Percentiles rank a stretch among this genome's conserved stretches.
Evolutionary conservation across 23 tunicate species (phyloP).

Genomic region (Halocynthia aurantium): DNA sequence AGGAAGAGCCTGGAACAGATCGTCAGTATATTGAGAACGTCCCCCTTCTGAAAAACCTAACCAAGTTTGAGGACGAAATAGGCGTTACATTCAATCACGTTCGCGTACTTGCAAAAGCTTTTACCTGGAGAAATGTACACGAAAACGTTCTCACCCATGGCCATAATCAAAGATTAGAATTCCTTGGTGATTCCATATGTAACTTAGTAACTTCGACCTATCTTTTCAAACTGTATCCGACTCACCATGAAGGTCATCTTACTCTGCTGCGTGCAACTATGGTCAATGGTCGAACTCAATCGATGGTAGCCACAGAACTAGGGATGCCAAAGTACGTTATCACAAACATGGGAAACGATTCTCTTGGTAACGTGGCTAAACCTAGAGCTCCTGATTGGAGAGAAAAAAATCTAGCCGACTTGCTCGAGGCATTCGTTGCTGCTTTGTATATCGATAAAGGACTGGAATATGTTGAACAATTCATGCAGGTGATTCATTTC

Average conservation of each 20-base stretch:
- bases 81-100: slow-evolving; percentile 88
- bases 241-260: slow-evolving; percentile 98
- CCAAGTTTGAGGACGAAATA: slow-evolving; percentile 76
- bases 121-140: slow-evolving; percentile 89
- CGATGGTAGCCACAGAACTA: slow-evolving; percentile 84
- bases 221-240: slow-evolving; percentile 81
- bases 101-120: slow-evolving; percentile 82
- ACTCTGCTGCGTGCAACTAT: slow-evolving; percentile 85
- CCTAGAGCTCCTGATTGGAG: slow-evolving; percentile 75
- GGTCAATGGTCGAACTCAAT: slow-evolving; percentile 91
- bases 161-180: slow-evolving; percentile 93
- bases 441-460: slow-evolving; percentile 86
- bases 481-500: slow-evolving; percentile 46
- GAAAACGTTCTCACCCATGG: slow-evolving; percentile 85
- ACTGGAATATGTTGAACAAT: slow-evolving; percentile 63
- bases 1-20: slow-evolving; percentile 76
- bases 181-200: slow-evolving; percentile 93
- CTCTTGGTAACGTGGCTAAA: slow-evolving; percentile 13
- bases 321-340: slow-evolving; percentile 82
- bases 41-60: slow-evolving; percentile 62
- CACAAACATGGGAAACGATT: slow-evolving; percentile 13
- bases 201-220: slow-evolving; percentile 85
- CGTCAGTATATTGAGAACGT: slow-evolving; percentile 52
- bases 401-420: slow-evolving; percentile 87
- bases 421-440: slow-evolving; percentile 90